These are phyloP conservation scores for Lepidurus arcticus DNA, from an alignment of 1,140 invertebrate species.

Conservation along the genomic window DNA sequence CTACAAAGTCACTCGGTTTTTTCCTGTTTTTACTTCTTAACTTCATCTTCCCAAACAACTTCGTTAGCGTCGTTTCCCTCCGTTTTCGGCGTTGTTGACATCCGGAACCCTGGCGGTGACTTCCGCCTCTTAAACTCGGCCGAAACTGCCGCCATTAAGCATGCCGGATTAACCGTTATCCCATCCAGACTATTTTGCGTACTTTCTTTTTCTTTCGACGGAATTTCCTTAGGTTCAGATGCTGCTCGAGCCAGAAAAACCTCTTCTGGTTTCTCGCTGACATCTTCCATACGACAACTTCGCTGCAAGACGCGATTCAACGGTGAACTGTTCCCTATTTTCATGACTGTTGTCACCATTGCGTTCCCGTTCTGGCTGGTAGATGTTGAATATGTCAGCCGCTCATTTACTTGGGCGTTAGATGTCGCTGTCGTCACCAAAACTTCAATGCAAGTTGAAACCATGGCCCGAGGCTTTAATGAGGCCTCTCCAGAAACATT, in stretches of 20 bases:
- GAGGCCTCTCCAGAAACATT: too few relatives aligned
- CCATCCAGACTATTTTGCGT: not conserved
- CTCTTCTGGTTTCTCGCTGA: not conserved
- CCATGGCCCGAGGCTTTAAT: too few relatives aligned
- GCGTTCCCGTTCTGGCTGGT: not conserved
- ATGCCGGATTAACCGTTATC: not conserved
- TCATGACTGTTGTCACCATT: not conserved
- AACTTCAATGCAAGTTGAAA: too few relatives aligned
- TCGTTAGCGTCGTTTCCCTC: not conserved
- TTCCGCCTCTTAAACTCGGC: not conserved
- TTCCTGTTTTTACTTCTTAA: not conserved
- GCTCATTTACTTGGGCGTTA: too few relatives aligned
- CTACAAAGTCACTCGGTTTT: too few relatives aligned
- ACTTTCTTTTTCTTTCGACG: not conserved
- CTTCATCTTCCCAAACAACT: not conserved
- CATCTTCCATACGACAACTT: not conserved
- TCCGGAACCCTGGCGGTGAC: not conserved
- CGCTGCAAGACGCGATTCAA: conserved; percentile 4
- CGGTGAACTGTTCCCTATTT: not conserved
- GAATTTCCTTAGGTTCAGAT: not conserved
- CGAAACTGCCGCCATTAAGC: conserved; percentile 1
- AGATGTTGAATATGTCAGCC: too few relatives aligned
- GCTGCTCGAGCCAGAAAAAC: not conserved
- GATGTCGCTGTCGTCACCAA: too few relatives aligned
- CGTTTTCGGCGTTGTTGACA: not conserved